phyloP scores from a whole-genome alignment of 2,113 vertebrate genomes.

The Mastomys natalensis region DNA sequence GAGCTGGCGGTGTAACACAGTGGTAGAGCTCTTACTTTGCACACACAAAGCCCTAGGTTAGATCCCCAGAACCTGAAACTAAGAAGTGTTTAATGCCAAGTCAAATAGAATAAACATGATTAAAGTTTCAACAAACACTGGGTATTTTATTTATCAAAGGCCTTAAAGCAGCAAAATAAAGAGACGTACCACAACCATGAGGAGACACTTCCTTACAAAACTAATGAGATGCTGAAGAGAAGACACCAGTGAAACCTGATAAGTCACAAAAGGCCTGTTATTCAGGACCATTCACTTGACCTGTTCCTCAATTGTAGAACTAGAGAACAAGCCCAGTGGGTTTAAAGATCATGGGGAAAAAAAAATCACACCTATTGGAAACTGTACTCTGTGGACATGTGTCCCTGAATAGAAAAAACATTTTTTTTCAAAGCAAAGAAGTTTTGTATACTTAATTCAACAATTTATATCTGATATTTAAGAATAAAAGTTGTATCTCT shows the following conservation, averaged over 20 bases:
- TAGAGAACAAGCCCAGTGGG: background rate
- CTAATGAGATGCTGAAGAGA: slow-evolving; percentile 11
- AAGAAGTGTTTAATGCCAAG: slow-evolving; percentile 62
- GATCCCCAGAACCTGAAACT: background rate
- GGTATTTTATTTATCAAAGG: slow-evolving; percentile 25
- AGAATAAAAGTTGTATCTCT: background rate
- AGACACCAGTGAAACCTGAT: slow-evolving; percentile 1
- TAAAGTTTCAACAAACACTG: slow-evolving; percentile 35
- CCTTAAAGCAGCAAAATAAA: background rate
- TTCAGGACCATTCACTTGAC: background rate
- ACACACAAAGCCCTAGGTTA: background rate
- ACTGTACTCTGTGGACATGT: background rate
- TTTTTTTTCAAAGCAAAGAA: background rate
- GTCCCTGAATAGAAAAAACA: background rate
- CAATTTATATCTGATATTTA: background rate
- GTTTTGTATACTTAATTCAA: background rate
- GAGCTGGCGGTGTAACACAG: background rate
- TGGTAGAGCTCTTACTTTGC: background rate
- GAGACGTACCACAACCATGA: background rate
- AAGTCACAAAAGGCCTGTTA: slow-evolving; percentile 1
- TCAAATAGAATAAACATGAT: slow-evolving; percentile 27
- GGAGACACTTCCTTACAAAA: background rate
- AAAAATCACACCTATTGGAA: background rate
- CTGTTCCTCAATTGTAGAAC: slow-evolving; percentile 12
- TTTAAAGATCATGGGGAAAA: background rate